phyloP scores from a whole-genome alignment of 1,140 invertebrate genomes.

The Melanaphis sacchari region DNA sequence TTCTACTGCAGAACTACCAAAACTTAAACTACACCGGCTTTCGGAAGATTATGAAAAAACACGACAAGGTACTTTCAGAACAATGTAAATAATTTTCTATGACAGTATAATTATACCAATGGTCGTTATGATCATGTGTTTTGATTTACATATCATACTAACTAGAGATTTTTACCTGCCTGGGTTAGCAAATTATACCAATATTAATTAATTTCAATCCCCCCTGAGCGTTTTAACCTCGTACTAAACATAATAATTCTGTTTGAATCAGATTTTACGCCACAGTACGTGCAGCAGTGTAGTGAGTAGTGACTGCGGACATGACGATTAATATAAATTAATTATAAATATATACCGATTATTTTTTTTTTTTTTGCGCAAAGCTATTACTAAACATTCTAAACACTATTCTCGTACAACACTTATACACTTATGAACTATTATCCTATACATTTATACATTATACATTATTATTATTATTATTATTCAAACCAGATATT shows the following conservation, averaged over 20 bases:
- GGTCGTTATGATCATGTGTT: neutral
- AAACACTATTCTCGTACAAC: neutral
- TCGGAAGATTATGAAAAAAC: constrained; percentile 99
- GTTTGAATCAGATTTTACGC: neutral
- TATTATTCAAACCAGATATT: neutral
- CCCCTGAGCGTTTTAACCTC: neutral
- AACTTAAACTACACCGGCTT: constrained; percentile 99
- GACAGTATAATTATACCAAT: neutral
- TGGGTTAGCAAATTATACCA: neutral
- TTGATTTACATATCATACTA: neutral
- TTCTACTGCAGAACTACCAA: constrained; percentile 89
- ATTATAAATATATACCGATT: neutral
- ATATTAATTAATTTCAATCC: neutral
- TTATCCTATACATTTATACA: neutral
- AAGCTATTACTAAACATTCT: neutral
- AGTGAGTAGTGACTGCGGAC: neutral
- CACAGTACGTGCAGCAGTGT: too few relatives aligned
- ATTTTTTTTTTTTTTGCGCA: neutral
- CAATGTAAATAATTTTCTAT: neutral
- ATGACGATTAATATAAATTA: neutral
- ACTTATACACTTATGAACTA: neutral
- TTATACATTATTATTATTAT: too few relatives aligned
- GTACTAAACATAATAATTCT: neutral
- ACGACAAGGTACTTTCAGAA: constrained; percentile 87
- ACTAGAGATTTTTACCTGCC: neutral